These are phyloP conservation scores for Enteromius argenteus DNA, from an alignment of 2,797 vertebrate species.

Conservation along the genomic window DNA sequence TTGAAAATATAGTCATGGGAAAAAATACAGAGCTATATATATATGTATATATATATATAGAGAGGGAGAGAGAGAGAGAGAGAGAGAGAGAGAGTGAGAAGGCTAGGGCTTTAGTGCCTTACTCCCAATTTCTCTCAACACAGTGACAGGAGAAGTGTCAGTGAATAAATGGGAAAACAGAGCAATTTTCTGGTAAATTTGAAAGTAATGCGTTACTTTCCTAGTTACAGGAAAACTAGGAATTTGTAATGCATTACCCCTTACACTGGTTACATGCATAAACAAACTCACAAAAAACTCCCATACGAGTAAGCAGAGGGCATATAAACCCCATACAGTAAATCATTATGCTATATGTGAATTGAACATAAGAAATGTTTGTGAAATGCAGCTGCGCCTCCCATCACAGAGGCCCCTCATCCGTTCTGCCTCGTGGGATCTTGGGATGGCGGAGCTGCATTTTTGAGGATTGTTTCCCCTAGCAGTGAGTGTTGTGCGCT, in stretches of 20 bases:
- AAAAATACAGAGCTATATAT: no score
- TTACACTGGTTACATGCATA: background rate
- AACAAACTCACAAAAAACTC: background rate
- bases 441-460: constrained; percentile 31
- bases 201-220: background rate
- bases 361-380: background rate
- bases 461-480: constrained; percentile 50
- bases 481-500: constrained; percentile 46
- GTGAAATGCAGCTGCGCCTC: background rate
- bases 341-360: background rate
- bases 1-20: no score
- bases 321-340: background rate
- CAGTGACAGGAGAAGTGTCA: no score
- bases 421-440: constrained; percentile 23
- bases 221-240: background rate
- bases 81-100: no score
- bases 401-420: constrained; percentile 16
- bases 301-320: background rate
- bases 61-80: no score
- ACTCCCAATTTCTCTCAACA: no score
- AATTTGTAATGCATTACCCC: background rate
- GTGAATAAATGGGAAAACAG: no score
- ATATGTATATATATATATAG: no score
- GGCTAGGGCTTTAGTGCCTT: no score
- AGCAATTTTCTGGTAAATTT: background rate